Evolutionary conservation across 2,888 invertebrate genomes (phyloP).

Genomic region (Bibio marci): DNA sequence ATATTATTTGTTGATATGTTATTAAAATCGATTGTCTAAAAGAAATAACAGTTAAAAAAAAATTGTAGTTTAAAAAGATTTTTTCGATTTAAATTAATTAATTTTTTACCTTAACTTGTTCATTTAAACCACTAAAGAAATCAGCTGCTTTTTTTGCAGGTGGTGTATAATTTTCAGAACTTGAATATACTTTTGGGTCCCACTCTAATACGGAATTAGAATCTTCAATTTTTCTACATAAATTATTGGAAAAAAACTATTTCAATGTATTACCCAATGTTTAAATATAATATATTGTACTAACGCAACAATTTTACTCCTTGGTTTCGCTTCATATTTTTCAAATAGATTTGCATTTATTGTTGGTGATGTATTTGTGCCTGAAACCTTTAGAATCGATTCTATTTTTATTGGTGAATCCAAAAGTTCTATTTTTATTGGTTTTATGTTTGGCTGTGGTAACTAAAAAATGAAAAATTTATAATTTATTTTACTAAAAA

Average conservation of each 20-base stretch:
- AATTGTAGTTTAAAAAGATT: too few species aligned
- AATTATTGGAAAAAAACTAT: conserved; percentile 13
- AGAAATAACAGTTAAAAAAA: not conserved
- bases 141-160: conserved; percentile 35
- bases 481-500: too few species aligned
- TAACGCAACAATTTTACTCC: too few species aligned
- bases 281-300: too few species aligned
- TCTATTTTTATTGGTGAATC: not conserved
- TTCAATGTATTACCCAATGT: too few species aligned
- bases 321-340: too few species aligned
- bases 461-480: conserved; percentile 3
- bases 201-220: conserved; percentile 21
- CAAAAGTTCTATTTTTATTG: not conserved
- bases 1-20: conserved; percentile 9
- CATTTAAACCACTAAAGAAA: conserved; percentile 37
- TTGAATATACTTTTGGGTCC: conserved; percentile 22
- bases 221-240: conserved; percentile 27
- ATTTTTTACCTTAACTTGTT: conserved; percentile 17
- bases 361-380: not conserved
- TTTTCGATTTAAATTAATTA: too few species aligned
- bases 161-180: conserved; percentile 15
- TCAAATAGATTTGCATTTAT: too few species aligned
- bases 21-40: conserved; percentile 26
- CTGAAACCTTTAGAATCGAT: not conserved
- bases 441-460: conserved; percentile 4